Base-by-base conservation (phyloP, 2,888 invertebrate species). In the Drosophila melanocephala region DNA sequence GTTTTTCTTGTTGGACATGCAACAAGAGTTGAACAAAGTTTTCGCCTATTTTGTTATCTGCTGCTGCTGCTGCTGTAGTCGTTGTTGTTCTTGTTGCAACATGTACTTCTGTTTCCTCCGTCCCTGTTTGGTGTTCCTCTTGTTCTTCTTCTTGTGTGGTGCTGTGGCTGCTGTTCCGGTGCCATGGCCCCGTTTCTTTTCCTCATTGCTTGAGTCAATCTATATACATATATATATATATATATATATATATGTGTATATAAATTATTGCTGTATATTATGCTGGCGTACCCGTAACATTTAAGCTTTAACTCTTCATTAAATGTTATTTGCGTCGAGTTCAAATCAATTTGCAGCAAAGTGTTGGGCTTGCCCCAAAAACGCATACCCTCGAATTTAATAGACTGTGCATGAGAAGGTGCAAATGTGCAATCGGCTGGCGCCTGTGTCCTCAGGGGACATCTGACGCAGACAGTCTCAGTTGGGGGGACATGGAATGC, bases 11-110 rank as follows among this genome's bases (percentile, higher is more conserved):
- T 63, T 79, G 75, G 71, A 64, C 69, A 72, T 66, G 67, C 72
- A 72, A 72, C 79, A 66, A 66, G 69, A 75, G 68, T 55, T 59
- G 63, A 75, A 51, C 69, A 78, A 79, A 79, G 66, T 72, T 75
- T 63, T 58, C 14, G 42, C 16, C 30, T 28, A 2, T 28, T 55
- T 42, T 59, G 12, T 39, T 53, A 30, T 37, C 12, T 39, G 19
- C 39, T 39, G 19, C 10, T 42, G 47, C 26, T 47, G 6, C 30
- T 66, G 26, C 7, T 22, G 22, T 16, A 9, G 35, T 35, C 3
- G 5, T 2, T 47, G 14, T 26, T 47, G 47, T 26, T 26, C 37
- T 51, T 65, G 44, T 55, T 68, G 55, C 30, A 42, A 30, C 56
- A 33, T 77, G 77, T 68, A 28, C 44, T 60, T 63, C 22, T 37